Conservation (phyloP, 2,113 vertebrate genomes). For the Gracilinanus agilis region DNA sequence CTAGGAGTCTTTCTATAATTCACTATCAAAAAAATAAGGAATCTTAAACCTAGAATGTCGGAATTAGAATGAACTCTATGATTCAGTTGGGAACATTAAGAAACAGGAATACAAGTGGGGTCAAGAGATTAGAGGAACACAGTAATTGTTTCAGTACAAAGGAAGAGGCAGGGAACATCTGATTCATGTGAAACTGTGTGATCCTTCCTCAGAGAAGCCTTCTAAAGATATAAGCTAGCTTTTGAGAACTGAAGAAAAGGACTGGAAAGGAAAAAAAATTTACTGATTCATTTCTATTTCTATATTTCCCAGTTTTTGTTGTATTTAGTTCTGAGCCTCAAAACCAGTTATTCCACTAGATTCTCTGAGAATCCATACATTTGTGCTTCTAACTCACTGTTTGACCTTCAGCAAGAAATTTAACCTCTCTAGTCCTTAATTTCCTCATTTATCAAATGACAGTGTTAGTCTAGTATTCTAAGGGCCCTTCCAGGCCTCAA, state of each 20-base stretch:
- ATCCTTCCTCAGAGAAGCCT: not conserved
- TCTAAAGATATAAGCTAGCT: not conserved
- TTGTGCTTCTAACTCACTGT: not conserved
- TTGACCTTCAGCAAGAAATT: not conserved
- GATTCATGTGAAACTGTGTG: not conserved
- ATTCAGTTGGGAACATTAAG: not conserved
- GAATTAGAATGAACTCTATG: not conserved
- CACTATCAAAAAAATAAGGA: not conserved
- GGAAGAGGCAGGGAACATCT: not conserved
- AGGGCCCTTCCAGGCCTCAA: not conserved
- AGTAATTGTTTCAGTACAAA: not conserved
- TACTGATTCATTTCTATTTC: slow-evolving; percentile 34
- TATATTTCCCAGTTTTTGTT: slow-evolving; percentile 24
- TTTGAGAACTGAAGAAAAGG: slow-evolving; percentile 51
- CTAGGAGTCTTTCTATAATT: not conserved
- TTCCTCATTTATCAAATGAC: not conserved
- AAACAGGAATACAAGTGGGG: slow-evolving; percentile 3
- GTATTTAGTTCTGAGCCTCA: slow-evolving; percentile 8
- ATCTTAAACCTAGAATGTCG: not conserved
- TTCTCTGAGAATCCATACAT: not conserved
- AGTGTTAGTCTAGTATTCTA: not conserved
- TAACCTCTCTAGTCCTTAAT: not conserved
- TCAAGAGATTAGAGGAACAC: not conserved
- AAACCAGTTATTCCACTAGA: not conserved
- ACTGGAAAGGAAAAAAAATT: slow-evolving; percentile 42